These are phyloP conservation scores for Rynchops niger DNA, from an alignment of 2,113 vertebrate species.

Conservation along the genomic window DNA sequence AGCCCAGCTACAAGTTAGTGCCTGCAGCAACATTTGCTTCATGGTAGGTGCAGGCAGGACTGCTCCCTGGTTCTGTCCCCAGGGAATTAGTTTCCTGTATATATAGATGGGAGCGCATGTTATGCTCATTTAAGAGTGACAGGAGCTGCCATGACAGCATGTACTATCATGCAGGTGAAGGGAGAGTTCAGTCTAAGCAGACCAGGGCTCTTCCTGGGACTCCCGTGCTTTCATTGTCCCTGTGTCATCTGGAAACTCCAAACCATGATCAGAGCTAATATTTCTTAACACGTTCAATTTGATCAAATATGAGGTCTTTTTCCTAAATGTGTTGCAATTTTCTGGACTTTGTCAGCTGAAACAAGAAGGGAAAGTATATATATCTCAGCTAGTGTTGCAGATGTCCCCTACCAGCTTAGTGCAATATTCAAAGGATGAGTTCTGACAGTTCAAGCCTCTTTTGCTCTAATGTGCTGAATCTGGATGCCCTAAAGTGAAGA, in stretches of 20 bases:
- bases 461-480: conserved; percentile 40
- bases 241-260: neutral
- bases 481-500: conserved; percentile 39
- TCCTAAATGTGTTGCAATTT: neutral
- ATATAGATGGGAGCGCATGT: neutral
- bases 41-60: neutral
- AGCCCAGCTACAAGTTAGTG: neutral
- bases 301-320: neutral
- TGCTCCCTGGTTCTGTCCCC: neutral
- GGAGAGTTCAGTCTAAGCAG: neutral
- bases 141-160: neutral
- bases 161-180: neutral
- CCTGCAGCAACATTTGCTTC: neutral
- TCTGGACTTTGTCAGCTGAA: neutral
- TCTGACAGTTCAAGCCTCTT: conserved; percentile 47
- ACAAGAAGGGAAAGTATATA: neutral
- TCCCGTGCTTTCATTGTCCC: neutral
- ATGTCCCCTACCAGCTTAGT: neutral
- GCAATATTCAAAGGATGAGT: conserved; percentile 21
- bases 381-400: neutral
- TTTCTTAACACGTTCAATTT: neutral
- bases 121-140: neutral
- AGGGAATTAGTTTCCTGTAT: neutral
- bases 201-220: neutral
- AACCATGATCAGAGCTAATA: neutral